Evolutionary conservation across 2,888 invertebrate species (phyloP).

Genomic region (Cephus runcator): DNA sequence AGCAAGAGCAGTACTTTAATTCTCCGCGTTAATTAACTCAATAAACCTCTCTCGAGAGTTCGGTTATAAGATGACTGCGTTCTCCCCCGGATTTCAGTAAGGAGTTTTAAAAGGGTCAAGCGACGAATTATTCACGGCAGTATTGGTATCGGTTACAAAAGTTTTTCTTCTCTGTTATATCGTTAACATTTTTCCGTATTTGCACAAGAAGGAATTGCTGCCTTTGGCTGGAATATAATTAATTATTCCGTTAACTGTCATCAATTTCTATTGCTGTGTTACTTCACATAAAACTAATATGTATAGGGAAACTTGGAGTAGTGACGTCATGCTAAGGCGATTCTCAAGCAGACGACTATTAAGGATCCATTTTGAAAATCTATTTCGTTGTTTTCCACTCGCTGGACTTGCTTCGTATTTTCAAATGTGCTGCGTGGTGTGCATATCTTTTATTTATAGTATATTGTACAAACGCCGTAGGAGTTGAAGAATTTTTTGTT

Average conservation of each 20-base stretch:
- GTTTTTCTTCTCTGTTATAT: background rate
- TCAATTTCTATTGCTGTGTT: background rate
- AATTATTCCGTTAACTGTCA: background rate
- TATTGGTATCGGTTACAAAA: background rate
- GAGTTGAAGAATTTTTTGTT: too few relatives aligned
- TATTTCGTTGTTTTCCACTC: background rate
- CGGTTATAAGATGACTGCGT: background rate
- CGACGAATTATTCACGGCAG: background rate
- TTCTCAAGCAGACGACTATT: background rate
- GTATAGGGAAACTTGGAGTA: too few relatives aligned
- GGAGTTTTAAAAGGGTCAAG: background rate
- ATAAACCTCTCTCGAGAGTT: background rate
- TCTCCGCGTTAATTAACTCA: background rate
- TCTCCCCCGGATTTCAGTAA: background rate
- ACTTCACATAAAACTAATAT: background rate
- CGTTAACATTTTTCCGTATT: background rate
- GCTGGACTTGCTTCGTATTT: too few relatives aligned
- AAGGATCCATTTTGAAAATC: background rate
- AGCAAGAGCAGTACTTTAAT: background rate
- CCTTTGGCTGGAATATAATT: background rate
- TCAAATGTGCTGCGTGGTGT: too few relatives aligned
- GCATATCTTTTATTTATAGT: too few relatives aligned
- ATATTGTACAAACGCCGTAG: too few relatives aligned
- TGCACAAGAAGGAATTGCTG: background rate
- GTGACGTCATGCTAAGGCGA: too few relatives aligned